Evolutionary conservation across 53 echinoderm and acorn worm genomes (phyloP).

Genomic region (Antedon mediterranea): DNA sequence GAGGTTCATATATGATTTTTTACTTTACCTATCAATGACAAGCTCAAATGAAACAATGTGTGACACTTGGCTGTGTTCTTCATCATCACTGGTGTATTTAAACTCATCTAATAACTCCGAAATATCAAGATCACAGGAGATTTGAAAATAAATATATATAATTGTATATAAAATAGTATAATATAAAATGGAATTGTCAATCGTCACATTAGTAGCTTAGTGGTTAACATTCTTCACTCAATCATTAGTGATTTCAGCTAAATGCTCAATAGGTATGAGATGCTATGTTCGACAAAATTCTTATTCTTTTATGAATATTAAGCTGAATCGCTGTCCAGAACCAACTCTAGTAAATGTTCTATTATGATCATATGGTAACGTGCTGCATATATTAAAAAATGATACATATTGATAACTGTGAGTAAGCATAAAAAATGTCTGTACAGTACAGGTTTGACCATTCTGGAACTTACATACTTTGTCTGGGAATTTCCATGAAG

Average conservation of each 20-base stretch:
- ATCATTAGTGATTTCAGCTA: too few species aligned
- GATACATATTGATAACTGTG: neutral
- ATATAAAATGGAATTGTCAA: too few species aligned
- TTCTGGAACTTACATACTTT: constrained; percentile 68
- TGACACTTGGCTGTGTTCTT: constrained; percentile 80
- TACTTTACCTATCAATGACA: constrained; percentile 69
- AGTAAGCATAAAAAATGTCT: too few species aligned
- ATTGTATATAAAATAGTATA: neutral
- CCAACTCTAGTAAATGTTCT: too few species aligned
- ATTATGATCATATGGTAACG: neutral
- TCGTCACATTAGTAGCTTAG: too few species aligned
- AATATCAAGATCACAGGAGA: constrained; percentile 78
- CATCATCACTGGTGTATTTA: constrained; percentile 49
- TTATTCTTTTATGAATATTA: too few species aligned
- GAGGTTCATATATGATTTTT: too few species aligned
- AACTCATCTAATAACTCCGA: constrained; percentile 54
- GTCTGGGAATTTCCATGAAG: constrained; percentile 96
- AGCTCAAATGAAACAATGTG: constrained; percentile 85
- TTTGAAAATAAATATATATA: constrained; percentile 24
- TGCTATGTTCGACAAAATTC: too few species aligned
- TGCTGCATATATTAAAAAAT: neutral
- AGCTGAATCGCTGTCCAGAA: too few species aligned
- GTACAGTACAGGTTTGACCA: too few species aligned
- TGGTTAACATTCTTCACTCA: too few species aligned
- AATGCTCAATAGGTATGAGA: too few species aligned